Evolutionary conservation across 2,113 vertebrate genomes (phyloP).

Genomic region (Excalfactoria chinensis): DNA sequence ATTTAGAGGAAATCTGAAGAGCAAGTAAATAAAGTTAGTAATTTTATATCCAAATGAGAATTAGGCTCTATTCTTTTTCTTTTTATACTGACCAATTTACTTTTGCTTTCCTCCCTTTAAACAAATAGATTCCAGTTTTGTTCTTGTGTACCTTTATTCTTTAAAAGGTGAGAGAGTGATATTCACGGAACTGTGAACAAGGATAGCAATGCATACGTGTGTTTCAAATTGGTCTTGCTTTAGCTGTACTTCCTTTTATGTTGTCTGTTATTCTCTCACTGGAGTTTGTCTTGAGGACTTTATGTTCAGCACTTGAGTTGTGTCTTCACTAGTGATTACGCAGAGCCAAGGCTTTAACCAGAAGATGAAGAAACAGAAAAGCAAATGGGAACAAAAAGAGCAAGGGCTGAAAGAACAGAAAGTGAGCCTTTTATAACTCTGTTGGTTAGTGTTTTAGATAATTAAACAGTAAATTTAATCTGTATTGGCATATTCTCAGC

Average conservation of each 20-base stretch:
- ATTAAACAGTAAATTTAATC: not conserved
- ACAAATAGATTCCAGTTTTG: not conserved
- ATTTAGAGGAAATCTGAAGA: not conserved
- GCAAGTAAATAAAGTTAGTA: not conserved
- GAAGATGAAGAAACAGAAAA: not conserved
- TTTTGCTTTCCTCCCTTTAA: not conserved
- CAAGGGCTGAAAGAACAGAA: not conserved
- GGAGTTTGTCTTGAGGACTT: not conserved
- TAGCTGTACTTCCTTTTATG: not conserved
- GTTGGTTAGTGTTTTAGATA: not conserved
- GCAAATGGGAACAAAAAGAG: not conserved
- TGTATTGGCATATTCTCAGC: not conserved
- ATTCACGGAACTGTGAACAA: not conserved
- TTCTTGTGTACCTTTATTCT: not conserved
- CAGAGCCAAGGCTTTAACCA: not conserved
- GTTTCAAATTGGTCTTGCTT: not conserved
- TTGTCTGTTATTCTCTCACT: not conserved
- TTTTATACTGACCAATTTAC: not conserved
- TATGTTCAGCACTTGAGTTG: not conserved
- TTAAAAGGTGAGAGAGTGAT: not conserved
- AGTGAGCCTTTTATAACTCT: not conserved
- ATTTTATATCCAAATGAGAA: conserved; percentile 5
- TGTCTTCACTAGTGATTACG: not conserved
- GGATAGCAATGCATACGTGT: fast-evolving
- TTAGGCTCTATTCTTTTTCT: not conserved